Evolutionary conservation across 2,797 vertebrate genomes (phyloP).

Genomic region (Melanotaenia maccullochi): DNA sequence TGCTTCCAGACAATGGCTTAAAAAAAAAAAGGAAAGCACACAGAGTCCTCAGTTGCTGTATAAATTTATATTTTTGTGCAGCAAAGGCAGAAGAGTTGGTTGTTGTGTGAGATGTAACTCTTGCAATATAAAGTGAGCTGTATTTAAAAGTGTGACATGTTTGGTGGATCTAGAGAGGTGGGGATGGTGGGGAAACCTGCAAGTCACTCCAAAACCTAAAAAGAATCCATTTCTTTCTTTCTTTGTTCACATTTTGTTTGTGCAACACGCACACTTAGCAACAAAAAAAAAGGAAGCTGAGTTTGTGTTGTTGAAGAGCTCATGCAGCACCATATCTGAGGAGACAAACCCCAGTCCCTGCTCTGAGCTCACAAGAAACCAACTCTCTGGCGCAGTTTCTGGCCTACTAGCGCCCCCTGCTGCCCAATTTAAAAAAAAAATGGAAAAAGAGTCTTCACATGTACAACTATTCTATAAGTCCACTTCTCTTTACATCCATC

Average conservation of each 20-base stretch:
- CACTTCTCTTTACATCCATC: slow-evolving; percentile 44
- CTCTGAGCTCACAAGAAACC: slow-evolving; percentile 31
- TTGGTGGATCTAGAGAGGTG: slow-evolving; percentile 23
- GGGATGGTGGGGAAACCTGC: slow-evolving; percentile 16
- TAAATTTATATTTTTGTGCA: slow-evolving; percentile 31
- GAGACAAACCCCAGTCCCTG: slow-evolving; percentile 43
- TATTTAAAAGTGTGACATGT: slow-evolving; percentile 50
- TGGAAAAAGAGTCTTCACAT: slow-evolving; percentile 1
- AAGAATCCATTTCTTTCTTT: slow-evolving; percentile 9
- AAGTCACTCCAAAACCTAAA: slow-evolving; percentile 36
- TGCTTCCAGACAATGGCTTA: slow-evolving; percentile 40
- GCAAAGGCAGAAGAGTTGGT: slow-evolving; percentile 17
- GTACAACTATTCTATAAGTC: slow-evolving; percentile 15
- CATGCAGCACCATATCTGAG: slow-evolving; percentile 41
- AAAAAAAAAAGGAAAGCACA: slow-evolving; percentile 21
- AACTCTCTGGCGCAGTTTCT: slow-evolving; percentile 51
- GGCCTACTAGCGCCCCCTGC: slow-evolving; percentile 81
- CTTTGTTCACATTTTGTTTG: slow-evolving; percentile 18
- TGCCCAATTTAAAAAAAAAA: slow-evolving; percentile 39
- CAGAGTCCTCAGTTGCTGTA: slow-evolving; percentile 37
- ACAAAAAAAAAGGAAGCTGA: slow-evolving; percentile 26
- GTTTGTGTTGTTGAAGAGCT: slow-evolving; percentile 54
- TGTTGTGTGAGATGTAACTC: slow-evolving; percentile 37
- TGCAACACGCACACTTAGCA: slow-evolving; percentile 24
- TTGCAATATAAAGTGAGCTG: slow-evolving; percentile 44